Evolutionary conservation across 1,140 invertebrate genomes (phyloP), one percentile per base, ranked within the genome.

Genomic region (Trialeurodes vaporariorum): DNA sequence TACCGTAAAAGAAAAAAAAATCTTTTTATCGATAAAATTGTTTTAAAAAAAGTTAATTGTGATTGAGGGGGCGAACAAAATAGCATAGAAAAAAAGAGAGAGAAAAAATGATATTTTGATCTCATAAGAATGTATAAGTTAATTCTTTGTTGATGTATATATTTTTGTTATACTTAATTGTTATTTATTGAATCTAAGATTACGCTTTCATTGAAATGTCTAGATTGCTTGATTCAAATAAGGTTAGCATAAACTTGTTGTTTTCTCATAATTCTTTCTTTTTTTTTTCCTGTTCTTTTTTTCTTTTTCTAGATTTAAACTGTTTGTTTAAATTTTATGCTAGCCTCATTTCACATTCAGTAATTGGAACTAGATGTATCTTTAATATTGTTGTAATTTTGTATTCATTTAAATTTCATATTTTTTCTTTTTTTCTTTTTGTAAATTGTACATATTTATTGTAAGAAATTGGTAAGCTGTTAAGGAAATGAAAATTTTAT

Each of bases 381-480:
- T 49, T 49, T 49, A 49, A 49, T 49, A 49, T 49, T 49, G 34
- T 49, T 49, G 34, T 49, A 49, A 49, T 49, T 49, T 49, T 49
- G 34, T 49, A 49, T 49, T 49, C 34, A 49, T 49, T 49, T 17
- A 49, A 49, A 49, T 49, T 49, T 49, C 34, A 17, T 9, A 49
- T 49, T 5, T 5, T 49, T 49, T 49, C 34, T 49, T 49, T 49
- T 49, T 49, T 17, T 17, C 34, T 49, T n/a, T n/a, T n/a, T 49
- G 34, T 49, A 49, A 49, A 49, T 49, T 49, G 34, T 49, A 49
- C 34, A 49, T 5, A 49, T 49, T 49, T 49, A 49, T 49, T 17
- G 5, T 17, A 49, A 49, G 5, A 49, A 49, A 49, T 49, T 49
- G 34, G 34, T 49, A 49, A 5, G 34, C 34, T 49, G 34, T 49